Conservation (phyloP, 2,888 invertebrate genomes). For the Peribatodes rhomboidaria region DNA sequence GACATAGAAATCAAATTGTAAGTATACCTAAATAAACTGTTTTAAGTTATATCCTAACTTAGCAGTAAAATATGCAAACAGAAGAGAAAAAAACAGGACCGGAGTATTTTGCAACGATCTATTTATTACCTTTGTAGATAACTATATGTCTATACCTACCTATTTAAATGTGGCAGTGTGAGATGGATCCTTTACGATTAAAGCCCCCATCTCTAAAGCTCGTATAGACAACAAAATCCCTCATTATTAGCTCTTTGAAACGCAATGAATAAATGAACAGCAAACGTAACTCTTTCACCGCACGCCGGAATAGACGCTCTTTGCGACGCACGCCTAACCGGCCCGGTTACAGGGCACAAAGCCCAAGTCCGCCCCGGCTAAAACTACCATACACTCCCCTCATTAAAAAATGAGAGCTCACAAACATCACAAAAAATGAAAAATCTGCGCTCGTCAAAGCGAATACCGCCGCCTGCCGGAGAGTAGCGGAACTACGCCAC, state of each 20-base stretch:
- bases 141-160: background rate
- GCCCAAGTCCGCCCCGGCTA: constrained; percentile 63
- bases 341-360: constrained; percentile 66
- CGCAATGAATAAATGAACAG: constrained; percentile 76
- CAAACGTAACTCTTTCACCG: constrained; percentile 75
- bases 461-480: constrained; percentile 79
- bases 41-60: no score
- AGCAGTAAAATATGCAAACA: no score
- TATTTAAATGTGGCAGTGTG: background rate
- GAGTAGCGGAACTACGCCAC: constrained; percentile 84
- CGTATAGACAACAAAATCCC: constrained; percentile 47
- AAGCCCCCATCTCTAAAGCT: constrained; percentile 20
- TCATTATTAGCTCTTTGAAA: constrained; percentile 61
- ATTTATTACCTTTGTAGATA: no score
- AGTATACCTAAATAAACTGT: no score
- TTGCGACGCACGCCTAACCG: constrained; percentile 61
- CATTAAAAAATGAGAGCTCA: constrained; percentile 84
- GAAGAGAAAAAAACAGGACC: no score
- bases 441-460: constrained; percentile 74
- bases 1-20: no score
- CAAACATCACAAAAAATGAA: constrained; percentile 70
- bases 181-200: background rate
- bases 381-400: constrained; percentile 80
- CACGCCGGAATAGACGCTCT: constrained; percentile 61
- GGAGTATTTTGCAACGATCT: no score